These are phyloP conservation scores for Melipona bicolor DNA, from an alignment of 2,888 invertebrate species.

Conservation along the genomic window DNA sequence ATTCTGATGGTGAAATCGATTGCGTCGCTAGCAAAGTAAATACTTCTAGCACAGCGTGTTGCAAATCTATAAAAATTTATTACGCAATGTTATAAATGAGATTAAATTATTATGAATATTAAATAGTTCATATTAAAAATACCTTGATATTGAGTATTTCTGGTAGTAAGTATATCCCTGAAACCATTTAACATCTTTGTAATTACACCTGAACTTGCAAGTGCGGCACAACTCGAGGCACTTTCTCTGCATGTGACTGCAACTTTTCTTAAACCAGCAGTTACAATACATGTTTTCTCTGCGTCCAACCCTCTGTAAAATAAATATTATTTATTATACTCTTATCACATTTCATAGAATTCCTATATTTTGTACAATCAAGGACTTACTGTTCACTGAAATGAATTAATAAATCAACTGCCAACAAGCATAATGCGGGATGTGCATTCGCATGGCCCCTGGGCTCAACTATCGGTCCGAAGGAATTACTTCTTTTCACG, in stretches of 20 bases:
- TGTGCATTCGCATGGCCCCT: conserved; percentile 85
- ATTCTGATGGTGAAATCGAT: conserved; percentile 85
- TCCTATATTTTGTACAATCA: neutral
- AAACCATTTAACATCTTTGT: conserved; percentile 83
- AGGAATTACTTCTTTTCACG: conserved; percentile 69
- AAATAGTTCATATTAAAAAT: conserved; percentile 5
- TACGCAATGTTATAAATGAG: neutral
- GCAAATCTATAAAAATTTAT: conserved; percentile 85
- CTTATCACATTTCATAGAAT: neutral
- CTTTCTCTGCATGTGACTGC: conserved; percentile 83
- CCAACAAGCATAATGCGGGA: conserved; percentile 87
- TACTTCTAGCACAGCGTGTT: conserved; percentile 88
- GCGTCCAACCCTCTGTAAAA: conserved; percentile 75
- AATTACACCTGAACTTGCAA: conserved; percentile 83
- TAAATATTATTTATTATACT: conserved; percentile 10
- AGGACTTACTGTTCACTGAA: conserved; percentile 85
- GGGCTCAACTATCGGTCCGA: conserved; percentile 78
- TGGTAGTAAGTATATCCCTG: conserved; percentile 75
- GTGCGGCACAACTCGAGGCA: conserved; percentile 82
- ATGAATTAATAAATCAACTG: conserved; percentile 86
- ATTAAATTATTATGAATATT: neutral
- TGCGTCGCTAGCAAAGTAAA: conserved; percentile 86
- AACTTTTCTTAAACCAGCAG: conserved; percentile 80
- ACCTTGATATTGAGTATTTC: conserved; percentile 79
- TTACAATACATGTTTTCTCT: conserved; percentile 77